Percentiles rank a stretch among this genome's conserved stretches.
These are phyloP conservation scores for Cryptus viduatorius DNA, from an alignment of 2,888 invertebrate genomes.

Conservation along the genomic window DNA sequence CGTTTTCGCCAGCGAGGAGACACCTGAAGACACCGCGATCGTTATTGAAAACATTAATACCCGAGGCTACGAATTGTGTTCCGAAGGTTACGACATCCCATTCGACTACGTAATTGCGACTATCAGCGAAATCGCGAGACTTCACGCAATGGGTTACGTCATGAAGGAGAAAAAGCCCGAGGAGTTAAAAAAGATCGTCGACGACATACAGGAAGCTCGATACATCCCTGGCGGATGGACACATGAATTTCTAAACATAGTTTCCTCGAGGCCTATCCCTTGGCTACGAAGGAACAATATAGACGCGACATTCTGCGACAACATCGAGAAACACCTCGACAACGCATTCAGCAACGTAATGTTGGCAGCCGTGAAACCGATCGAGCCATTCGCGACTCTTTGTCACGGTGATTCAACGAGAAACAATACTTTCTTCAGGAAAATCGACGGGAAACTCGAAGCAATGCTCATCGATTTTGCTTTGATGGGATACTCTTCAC, in stretches of 20 bases:
- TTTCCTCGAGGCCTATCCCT: conserved; percentile 67
- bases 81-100: conserved; percentile 66
- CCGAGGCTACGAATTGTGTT: conserved; percentile 70
- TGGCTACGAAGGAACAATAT: conserved; percentile 70
- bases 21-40: conserved; percentile 67
- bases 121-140: conserved; percentile 76
- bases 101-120: conserved; percentile 75
- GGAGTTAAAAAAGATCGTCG: conserved; percentile 72
- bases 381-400: conserved; percentile 78
- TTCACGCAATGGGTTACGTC: conserved; percentile 78
- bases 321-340: conserved; percentile 68
- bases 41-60: conserved; percentile 74
- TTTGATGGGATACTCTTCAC: conserved; percentile 75
- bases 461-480: conserved; percentile 78
- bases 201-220: conserved; percentile 68
- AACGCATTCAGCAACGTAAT: conserved; percentile 68
- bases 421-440: conserved; percentile 77
- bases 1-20: conserved; percentile 54
- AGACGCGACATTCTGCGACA: conserved; percentile 74
- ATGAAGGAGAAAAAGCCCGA: conserved; percentile 73
- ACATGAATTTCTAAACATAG: neutral
- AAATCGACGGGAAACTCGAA: conserved; percentile 49
- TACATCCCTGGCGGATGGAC: conserved; percentile 29
- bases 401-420: conserved; percentile 81
- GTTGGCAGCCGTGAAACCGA: conserved; percentile 62